phyloP scores from a whole-genome alignment of 2,797 vertebrate genomes.

The Gymnoscopelus braueri region DNA sequence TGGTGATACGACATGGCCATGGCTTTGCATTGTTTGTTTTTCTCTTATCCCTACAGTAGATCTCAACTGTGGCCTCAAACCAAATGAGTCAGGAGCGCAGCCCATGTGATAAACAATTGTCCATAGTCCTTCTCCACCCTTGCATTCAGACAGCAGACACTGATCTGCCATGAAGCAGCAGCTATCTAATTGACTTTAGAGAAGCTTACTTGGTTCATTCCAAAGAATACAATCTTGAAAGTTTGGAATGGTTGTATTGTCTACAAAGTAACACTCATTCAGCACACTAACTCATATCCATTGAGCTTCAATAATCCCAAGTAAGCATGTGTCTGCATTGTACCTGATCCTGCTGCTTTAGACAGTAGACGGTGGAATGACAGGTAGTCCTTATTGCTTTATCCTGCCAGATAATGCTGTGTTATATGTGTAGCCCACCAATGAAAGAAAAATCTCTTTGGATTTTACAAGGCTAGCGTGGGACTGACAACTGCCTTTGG shows the following conservation, averaged over 20 bases:
- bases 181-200: neutral
- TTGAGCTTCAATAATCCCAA: constrained; percentile 1
- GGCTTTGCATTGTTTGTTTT: constrained; percentile 16
- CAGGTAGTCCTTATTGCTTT: constrained; percentile 24
- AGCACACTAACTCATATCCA: constrained; percentile 24
- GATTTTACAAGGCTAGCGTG: constrained; percentile 42
- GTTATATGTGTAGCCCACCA: constrained; percentile 41
- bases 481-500: constrained; percentile 46
- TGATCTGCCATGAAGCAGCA: constrained; percentile 13
- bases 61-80: constrained; percentile 50
- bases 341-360: constrained; percentile 13
- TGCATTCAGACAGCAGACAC: constrained; percentile 10
- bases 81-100: constrained; percentile 37
- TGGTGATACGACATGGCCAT: neutral
- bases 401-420: constrained; percentile 21
- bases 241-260: neutral
- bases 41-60: constrained; percentile 45
- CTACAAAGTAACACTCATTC: constrained; percentile 5
- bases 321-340: constrained; percentile 8
- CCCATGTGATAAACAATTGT: constrained; percentile 54
- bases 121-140: constrained; percentile 46
- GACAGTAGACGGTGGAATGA: constrained; percentile 19
- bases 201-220: constrained; percentile 1
- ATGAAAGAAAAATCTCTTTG: constrained; percentile 37
- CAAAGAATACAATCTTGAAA: neutral